Evolutionary conservation across 92 coral and sea anemone species (phyloP).

Genomic region (Hydrozoanthus gracilis): DNA sequence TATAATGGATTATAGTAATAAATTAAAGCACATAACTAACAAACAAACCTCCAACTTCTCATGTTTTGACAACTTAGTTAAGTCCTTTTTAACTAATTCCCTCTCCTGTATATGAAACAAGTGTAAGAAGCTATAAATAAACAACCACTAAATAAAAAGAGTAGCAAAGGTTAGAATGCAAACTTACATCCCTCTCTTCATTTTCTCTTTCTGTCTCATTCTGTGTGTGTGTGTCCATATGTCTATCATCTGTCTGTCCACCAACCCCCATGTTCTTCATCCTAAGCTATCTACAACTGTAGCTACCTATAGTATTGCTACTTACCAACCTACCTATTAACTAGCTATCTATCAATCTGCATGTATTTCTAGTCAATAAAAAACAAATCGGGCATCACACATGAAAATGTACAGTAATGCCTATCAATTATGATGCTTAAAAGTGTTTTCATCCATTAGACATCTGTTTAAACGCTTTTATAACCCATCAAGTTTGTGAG

Average conservation of each 20-base stretch:
- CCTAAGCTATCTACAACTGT: not conserved
- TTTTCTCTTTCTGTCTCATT: no score
- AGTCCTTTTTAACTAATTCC: constrained; percentile 76
- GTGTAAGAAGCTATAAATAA: not conserved
- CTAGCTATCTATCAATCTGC: not conserved
- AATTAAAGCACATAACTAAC: no score
- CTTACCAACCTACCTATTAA: not conserved
- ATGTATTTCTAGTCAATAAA: no score
- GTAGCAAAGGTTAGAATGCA: not conserved
- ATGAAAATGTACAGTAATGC: no score
- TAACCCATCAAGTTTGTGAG: no score
- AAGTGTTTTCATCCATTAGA: no score
- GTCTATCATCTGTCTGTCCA: no score
- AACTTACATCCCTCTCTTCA: not conserved
- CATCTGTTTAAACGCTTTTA: no score
- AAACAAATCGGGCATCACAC: no score
- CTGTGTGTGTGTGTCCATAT: no score
- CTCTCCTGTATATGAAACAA: constrained; percentile 34
- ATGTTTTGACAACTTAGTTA: constrained; percentile 85
- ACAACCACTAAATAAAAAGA: not conserved
- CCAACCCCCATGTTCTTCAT: not conserved
- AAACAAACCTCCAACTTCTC: constrained; percentile 87
- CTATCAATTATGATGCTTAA: no score
- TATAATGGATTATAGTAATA: not conserved
- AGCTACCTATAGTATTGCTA: not conserved